Percentiles rank a stretch among this genome's conserved stretches.
These are phyloP conservation scores for Aphelinus atriplicis DNA, from an alignment of 1,140 invertebrate genomes.

Conservation along the genomic window DNA sequence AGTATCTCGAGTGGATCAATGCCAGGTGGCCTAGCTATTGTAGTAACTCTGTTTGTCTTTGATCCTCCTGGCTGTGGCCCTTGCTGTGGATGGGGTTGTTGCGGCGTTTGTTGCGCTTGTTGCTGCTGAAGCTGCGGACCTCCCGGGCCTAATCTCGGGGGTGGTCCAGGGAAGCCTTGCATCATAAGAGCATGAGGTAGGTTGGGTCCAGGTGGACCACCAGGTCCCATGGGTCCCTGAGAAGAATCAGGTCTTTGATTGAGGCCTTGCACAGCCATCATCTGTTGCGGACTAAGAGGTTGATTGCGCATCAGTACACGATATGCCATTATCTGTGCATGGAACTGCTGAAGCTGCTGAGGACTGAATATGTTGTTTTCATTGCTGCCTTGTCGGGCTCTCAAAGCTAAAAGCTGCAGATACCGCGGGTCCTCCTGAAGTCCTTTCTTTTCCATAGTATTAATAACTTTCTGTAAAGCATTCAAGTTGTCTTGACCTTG, in stretches of 20 bases:
- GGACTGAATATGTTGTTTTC: constrained; percentile 70
- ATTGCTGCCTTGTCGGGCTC: constrained; percentile 76
- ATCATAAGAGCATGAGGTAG: not conserved
- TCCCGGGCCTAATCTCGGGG: constrained; percentile 1
- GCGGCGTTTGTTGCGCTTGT: constrained; percentile 67
- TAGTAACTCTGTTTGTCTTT: constrained; percentile 86
- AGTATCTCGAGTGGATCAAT: constrained; percentile 92
- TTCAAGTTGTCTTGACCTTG: constrained; percentile 79
- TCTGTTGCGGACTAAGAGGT: constrained; percentile 82
- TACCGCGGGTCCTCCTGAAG: constrained; percentile 92
- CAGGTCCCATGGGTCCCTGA: constrained; percentile 55
- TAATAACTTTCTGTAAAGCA: constrained; percentile 86
- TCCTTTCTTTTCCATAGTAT: constrained; percentile 94
- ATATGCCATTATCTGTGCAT: constrained; percentile 96
- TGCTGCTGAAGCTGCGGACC: constrained; percentile 57
- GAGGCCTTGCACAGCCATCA: constrained; percentile 75
- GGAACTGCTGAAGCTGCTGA: constrained; percentile 83
- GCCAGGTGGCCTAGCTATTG: constrained; percentile 89
- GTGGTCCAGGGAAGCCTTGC: constrained; percentile 11
- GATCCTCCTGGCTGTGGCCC: constrained; percentile 70
- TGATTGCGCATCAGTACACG: constrained; percentile 90
- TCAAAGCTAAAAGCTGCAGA: constrained; percentile 83
- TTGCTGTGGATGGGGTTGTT: constrained; percentile 63
- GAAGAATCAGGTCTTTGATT: constrained; percentile 53
- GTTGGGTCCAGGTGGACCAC: constrained; percentile 44